A percentile compares a stretch with the other conserved stretches of the same genome.
These are phyloP conservation scores for Pseudococcus longispinus DNA, from an alignment of 2,888 invertebrate genomes.

Conservation along the genomic window DNA sequence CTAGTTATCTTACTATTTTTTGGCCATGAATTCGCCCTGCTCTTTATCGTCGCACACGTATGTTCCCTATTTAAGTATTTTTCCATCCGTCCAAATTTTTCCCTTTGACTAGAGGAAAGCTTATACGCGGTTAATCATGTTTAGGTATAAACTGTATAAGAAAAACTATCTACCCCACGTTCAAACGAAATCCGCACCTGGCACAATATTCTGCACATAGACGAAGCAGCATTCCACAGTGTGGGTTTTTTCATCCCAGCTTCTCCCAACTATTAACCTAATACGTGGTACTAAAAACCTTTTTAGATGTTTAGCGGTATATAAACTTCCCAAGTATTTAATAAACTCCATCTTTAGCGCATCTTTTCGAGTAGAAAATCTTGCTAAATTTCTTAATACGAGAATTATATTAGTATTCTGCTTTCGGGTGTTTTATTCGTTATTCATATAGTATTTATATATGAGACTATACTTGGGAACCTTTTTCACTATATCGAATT, in stretches of 20 bases:
- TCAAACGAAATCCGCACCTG: not conserved
- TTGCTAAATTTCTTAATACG: not conserved
- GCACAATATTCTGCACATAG: not conserved
- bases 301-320: constrained; percentile 2
- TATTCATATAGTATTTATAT: not conserved
- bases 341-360: not conserved
- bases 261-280: not conserved
- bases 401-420: not conserved
- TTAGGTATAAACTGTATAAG: not conserved
- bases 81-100: not conserved
- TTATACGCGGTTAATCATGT: not conserved
- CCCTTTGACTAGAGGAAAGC: not conserved
- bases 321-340: not conserved
- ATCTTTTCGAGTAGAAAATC: constrained; percentile 20
- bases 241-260: not conserved
- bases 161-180: not conserved
- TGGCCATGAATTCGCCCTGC: not conserved
- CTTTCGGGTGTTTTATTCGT: not conserved
- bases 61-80: no score
- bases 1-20: constrained; percentile 5
- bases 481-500: not conserved
- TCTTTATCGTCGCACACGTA: not conserved
- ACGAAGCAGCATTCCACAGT: not conserved
- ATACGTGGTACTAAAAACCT: not conserved
- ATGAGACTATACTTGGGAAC: not conserved